Base-by-base conservation (phyloP, 2,797 vertebrate species). In the Tokudaia tokunoshimensis region DNA sequence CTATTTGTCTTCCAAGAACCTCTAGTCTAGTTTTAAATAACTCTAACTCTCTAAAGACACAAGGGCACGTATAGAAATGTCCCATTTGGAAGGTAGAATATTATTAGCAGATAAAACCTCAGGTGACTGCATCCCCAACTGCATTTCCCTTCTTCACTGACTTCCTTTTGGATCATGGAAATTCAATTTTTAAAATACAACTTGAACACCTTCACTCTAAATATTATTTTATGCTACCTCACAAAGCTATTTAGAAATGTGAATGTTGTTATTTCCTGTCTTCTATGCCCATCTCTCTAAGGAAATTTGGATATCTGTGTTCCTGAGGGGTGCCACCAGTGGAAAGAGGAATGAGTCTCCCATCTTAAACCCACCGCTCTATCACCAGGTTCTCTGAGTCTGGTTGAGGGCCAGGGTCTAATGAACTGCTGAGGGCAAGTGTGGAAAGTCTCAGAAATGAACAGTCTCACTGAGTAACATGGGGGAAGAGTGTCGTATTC, bases 351-450 rank as follows among this genome's bases (percentile, higher is more conserved):
- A 24, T 50, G 10, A 1, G 3, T 47, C 26, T 19, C 1, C 20
- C 41, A 37, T 8, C 31, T 92, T 74, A 4, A 61, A 29, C 2
- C 50, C 55, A 74, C 55, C 37, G 0, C 29, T 22, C 57, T 20
- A 34, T 57, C 20, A 10, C 74, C 13, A 65, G 34, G 24, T 7
- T 11, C 24, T 29, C 34, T 72, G 52, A 75, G 67, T 59, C 70
- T 74, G 19, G 34, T 14, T 1, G 5, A 26, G 11, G 19, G 12
- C 6, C 24, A 85, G 6, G 65, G 47, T 3, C 6, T 22, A 14
- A 4, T 1, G 1, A 10, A 11, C 24, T 12, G 0, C 57, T 47
- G 29, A 76, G 65, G 8, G 37, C 0, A 0, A 14, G 6, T 3
- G 29, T 50, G 14, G 13, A 26, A 19, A 76, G 15, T 34, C 59